Base-by-base conservation (phyloP, 2,113 vertebrate genomes). In the human region DNA sequence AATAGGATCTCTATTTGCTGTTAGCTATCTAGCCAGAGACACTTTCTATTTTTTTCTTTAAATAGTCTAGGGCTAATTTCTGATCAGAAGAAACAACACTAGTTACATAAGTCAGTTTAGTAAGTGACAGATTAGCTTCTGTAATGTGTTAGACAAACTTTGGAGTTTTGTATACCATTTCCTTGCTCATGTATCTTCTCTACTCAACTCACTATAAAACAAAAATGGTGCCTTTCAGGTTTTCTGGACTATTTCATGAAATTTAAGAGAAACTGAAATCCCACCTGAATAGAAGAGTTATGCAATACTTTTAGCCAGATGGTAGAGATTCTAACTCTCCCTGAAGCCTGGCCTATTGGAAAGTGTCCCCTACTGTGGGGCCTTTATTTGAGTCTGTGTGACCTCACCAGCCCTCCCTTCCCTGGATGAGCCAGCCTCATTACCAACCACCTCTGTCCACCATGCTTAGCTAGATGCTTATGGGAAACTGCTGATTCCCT, bases 401-500 rank as follows among this genome's bases (percentile, higher is more conserved):
- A 45, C 20, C n/a, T 52, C 61, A 48, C 30, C 32, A 64, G 22
- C 25, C 27, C 35, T 68, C 8, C 45, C 16, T 4, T 6, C 48
- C 12, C 11, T 4, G 1, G 16, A 6, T 17, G 40, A 93, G 23
- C 3, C 79, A 70, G 14, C 32, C 27, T 48, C 14, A 25, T 55
- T 48, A 45, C 52, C 40, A 23, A 61, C 35, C 25, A 11, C 16
- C 79, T 81, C 16, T 61, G 78, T 20, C 25, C 13, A 38, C 32
- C 1, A 0, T 16, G 8, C 27, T 1, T 18, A 57, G 16, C 66
- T 68, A 66, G 59, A 25, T 6, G 18, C 35, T 38, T 27, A 14
- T 2, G 25, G 72, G 27, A 3, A 5, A 8, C 32, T 20, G 27
- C 27, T 38, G 7, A 11, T 0, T 2, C 52, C 20, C 80, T 66